Evolutionary conservation across 2,113 vertebrate genomes (phyloP).

Genomic region (Isurus oxyrinchus): DNA sequence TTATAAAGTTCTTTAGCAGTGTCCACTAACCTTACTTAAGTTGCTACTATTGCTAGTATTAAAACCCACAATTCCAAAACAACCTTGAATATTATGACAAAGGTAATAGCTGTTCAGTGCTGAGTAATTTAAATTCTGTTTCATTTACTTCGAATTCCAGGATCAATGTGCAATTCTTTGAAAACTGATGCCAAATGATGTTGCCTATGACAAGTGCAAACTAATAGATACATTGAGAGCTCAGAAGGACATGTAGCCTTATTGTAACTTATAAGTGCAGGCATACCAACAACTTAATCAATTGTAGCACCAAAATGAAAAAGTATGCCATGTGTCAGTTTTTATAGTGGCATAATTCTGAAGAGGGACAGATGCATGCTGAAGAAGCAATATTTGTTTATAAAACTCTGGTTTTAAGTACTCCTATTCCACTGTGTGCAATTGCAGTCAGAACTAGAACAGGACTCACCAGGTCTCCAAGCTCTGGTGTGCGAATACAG

Average conservation of each 20-base stretch:
- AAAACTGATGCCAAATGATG: neutral
- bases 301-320: neutral
- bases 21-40: neutral
- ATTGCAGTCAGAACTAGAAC: neutral
- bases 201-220: neutral
- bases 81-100: too few relatives aligned
- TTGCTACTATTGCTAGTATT: neutral
- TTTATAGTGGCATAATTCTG: neutral
- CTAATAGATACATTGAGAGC: neutral
- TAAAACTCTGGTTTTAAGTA: neutral
- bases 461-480: neutral
- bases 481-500: neutral
- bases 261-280: neutral
- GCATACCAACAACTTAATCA: too few relatives aligned
- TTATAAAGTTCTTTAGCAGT: neutral
- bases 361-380: neutral
- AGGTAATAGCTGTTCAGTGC: neutral
- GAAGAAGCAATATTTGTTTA: neutral
- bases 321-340: neutral
- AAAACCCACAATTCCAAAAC: neutral
- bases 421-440: neutral
- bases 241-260: neutral
- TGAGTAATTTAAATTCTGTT: neutral
- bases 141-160: neutral
- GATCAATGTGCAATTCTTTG: neutral